phyloP scores from a whole-genome alignment of 2,888 invertebrate genomes.

The Nemapogon koenigi region DNA sequence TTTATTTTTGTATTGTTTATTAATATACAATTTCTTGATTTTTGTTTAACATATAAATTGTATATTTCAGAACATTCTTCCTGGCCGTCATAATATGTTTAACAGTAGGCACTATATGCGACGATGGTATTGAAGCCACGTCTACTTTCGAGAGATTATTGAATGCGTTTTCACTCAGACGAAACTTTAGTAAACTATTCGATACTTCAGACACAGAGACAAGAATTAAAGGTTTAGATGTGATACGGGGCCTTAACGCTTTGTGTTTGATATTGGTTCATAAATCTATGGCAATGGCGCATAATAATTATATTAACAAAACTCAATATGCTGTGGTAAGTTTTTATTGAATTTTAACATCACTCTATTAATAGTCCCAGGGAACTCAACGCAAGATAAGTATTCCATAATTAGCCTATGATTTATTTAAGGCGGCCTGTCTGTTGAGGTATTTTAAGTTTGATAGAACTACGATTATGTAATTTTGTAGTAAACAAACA shows the following conservation, averaged over 20 bases:
- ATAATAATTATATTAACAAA: conserved; percentile 64
- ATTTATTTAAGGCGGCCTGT: too few relatives aligned
- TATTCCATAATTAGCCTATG: too few relatives aligned
- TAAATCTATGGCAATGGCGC: conserved; percentile 66
- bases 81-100: conserved; percentile 40
- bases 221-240: conserved; percentile 57
- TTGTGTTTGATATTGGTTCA: conserved; percentile 61
- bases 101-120: conserved; percentile 44
- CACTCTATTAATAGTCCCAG: too few relatives aligned
- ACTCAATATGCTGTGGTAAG: conserved; percentile 56
- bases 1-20: too few relatives aligned
- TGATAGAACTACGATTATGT: too few relatives aligned
- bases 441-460: too few relatives aligned
- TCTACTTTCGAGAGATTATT: conserved; percentile 55
- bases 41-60: too few relatives aligned
- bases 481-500: too few relatives aligned
- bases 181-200: conserved; percentile 49
- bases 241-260: conserved; percentile 60
- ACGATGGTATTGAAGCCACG: conserved; percentile 46
- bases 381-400: too few relatives aligned
- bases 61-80: conserved; percentile 49
- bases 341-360: too few relatives aligned
- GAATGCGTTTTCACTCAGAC: conserved; percentile 56
- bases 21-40: too few relatives aligned
- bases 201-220: conserved; percentile 40